A percentile compares a stretch with the other conserved stretches of the same genome.
Conservation (phyloP, 2,888 invertebrate species). For the Leptarthrus brevirostris region DNA sequence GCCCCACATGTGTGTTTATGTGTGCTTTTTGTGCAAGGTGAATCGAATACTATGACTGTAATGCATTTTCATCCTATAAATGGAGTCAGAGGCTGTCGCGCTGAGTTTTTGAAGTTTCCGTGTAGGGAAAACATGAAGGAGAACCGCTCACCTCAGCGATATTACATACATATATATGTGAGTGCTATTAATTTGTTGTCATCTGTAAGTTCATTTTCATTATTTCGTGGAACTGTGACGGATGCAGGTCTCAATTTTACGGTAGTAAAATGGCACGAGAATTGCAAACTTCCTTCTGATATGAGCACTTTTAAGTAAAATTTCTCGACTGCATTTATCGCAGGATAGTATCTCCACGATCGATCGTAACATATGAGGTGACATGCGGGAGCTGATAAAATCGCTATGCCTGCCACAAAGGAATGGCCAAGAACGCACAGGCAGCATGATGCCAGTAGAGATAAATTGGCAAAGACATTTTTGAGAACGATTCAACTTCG, state of each 20-base stretch:
- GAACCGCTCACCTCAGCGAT: neutral
- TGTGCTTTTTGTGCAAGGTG: conserved; percentile 10
- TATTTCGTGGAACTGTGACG: neutral
- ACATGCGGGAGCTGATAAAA: conserved; percentile 30
- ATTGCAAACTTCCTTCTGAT: neutral
- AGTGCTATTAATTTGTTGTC: conserved; percentile 9
- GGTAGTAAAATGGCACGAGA: too few species aligned
- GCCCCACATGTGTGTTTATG: neutral
- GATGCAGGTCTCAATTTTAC: too few species aligned
- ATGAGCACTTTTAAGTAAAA: neutral
- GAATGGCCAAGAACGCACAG: conserved; percentile 15
- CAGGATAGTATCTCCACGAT: conserved; percentile 17
- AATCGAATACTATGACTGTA: neutral
- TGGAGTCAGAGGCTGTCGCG: conserved; percentile 26
- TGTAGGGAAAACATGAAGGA: conserved; percentile 1
- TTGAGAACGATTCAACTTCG: neutral
- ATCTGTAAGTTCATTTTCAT: conserved; percentile 20
- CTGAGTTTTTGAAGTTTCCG: neutral
- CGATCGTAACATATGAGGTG: conserved; percentile 30
- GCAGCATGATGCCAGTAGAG: conserved; percentile 11
- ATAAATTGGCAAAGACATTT: conserved; percentile 7
- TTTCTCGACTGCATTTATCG: conserved; percentile 6
- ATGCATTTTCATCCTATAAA: conserved; percentile 25
- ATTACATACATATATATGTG: conserved; percentile 6
- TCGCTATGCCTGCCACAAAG: neutral